phyloP scores from a whole-genome alignment of 2,113 vertebrate genomes.

The Motacilla tschutschensis region DNA sequence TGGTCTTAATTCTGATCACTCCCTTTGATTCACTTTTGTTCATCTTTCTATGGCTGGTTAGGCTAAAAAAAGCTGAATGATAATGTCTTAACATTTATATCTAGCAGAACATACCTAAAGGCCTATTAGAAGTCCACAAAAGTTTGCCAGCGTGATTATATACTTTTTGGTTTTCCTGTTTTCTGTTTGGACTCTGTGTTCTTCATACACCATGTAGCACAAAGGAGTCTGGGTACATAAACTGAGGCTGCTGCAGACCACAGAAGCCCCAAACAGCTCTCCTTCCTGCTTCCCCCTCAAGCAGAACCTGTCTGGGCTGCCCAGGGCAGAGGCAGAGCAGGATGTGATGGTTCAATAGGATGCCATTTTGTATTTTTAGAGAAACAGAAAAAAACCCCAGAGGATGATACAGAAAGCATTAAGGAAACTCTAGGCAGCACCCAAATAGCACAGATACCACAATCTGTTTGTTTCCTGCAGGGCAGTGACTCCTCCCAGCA shows the following conservation, averaged over 20 bases:
- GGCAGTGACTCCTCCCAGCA: not conserved
- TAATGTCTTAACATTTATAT: not conserved
- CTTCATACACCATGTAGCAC: accelerated
- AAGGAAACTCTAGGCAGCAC: not conserved
- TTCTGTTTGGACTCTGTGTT: not conserved
- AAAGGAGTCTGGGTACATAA: not conserved
- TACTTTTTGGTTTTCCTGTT: not conserved
- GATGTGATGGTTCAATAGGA: not conserved
- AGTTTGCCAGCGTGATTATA: not conserved
- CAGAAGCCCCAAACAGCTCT: not conserved
- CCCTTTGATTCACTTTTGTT: not conserved
- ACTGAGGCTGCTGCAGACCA: not conserved
- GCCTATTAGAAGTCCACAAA: not conserved
- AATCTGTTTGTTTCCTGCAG: not conserved
- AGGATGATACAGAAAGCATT: not conserved
- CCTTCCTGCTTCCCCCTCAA: not conserved
- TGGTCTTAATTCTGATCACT: not conserved
- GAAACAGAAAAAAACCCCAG: not conserved
- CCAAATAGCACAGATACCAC: not conserved
- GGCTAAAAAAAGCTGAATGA: not conserved
- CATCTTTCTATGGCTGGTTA: not conserved
- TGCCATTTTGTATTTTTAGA: not conserved
- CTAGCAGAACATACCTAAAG: not conserved
- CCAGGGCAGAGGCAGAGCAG: not conserved
- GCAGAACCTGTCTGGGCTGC: not conserved